Evolutionary conservation across 2,797 vertebrate species (phyloP).

Genomic region (Avahi laniger): DNA sequence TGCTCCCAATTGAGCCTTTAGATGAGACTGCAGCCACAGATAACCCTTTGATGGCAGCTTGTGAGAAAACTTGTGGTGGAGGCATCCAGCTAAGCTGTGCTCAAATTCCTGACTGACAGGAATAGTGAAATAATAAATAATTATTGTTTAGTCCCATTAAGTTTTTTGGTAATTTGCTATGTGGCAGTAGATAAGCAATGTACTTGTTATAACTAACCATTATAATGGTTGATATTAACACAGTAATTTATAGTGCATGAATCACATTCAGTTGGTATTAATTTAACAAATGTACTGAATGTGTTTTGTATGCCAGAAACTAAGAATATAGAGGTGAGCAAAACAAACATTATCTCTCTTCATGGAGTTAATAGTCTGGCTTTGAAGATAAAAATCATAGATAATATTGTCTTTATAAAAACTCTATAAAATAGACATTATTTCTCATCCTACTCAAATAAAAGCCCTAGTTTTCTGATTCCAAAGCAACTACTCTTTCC

Average conservation of each 20-base stretch:
- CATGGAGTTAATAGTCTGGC: neutral
- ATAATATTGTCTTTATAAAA: neutral
- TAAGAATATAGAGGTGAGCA: neutral
- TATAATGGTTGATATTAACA: neutral
- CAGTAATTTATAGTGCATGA: neutral
- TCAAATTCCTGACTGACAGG: neutral
- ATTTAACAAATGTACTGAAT: neutral
- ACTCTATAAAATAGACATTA: neutral
- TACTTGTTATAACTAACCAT: neutral
- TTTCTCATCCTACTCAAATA: neutral
- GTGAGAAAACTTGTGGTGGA: neutral
- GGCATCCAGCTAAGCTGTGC: too few species aligned
- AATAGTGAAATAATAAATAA: neutral
- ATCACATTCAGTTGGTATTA: neutral
- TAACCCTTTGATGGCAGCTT: neutral
- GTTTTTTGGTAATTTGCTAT: neutral
- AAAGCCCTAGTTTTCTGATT: neutral
- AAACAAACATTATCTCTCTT: neutral
- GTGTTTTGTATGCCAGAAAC: neutral
- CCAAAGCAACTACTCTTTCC: neutral
- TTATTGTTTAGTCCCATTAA: neutral
- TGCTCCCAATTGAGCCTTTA: neutral
- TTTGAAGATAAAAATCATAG: neutral
- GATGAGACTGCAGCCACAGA: neutral
- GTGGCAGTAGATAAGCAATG: neutral